Base-by-base conservation (phyloP, 1,140 invertebrate species). In the Belonocnema kinseyi region DNA sequence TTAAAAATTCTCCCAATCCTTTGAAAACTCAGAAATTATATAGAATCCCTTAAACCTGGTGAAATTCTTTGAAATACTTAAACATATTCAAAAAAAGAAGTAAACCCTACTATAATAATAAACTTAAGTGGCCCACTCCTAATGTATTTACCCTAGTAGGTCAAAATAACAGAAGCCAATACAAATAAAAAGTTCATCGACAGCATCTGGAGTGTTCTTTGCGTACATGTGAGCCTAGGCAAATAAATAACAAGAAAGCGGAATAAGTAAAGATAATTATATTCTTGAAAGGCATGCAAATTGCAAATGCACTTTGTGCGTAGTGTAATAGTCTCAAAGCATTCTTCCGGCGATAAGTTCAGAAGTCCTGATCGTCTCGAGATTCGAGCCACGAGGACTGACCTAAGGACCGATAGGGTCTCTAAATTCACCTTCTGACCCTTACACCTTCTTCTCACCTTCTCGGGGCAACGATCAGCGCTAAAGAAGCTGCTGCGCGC, bases 161-260 rank as follows among this genome's bases (percentile, higher is more conserved):
- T 33, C 26, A 33, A 33, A 33, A 33, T 33, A 33, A 33, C 26
- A 33, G 26, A 33, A 33, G 5, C 26, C 26, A 33, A 5, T 33
- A 33, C 2, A 33, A 33, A 33, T 33, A 33, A 33, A 33, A 33
- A 33, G 26, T 33, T 33, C 2, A 4, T 33, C 2, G 26, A 33
- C 26, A 5, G 26, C 26, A 46, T 46, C 26, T 46, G 61, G 33
- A 33, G 26, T n/a, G 14, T 40, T 66, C 11, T 40, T 66, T 66
- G 21, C 5, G 3, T 19, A 10, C 26, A 66, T 66, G 58, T 16
- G 58, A 66, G 26, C 16, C 33, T 46, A 66, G 26, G 61, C 61
- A 66, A 66, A 66, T 66, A 66, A 40, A 66, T 66, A 66, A 66
- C 61, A 66, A 66, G 61, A 66, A 66, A 66, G 61, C 61, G 61